A percentile compares a stretch with the other conserved stretches of the same genome.
Evolutionary conservation across 2,797 vertebrate genomes (phyloP).

Genomic region (Hipposideros larvatus): DNA sequence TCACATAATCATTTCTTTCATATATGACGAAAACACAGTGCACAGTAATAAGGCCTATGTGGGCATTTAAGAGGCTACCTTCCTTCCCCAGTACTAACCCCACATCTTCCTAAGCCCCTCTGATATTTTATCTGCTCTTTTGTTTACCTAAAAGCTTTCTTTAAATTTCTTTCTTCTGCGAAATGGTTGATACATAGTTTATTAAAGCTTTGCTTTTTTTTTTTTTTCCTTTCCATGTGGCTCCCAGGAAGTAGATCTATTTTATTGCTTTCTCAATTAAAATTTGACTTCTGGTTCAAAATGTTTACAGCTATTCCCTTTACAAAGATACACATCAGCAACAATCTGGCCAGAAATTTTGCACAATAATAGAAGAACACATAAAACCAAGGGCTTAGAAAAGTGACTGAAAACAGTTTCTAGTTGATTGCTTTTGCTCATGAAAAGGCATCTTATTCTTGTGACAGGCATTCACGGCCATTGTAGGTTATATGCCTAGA

Average conservation of each 20-base stretch:
- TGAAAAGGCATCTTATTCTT: neutral
- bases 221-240: too few relatives aligned
- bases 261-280: constrained; percentile 18
- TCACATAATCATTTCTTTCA: neutral
- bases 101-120: neutral
- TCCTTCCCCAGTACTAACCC: neutral
- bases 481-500: neutral
- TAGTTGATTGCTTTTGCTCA: neutral
- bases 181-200: neutral
- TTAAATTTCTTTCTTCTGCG: neutral
- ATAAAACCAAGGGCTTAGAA: neutral
- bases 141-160: neutral
- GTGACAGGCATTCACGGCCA: neutral
- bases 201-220: neutral
- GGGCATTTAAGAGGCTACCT: neutral
- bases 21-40: neutral
- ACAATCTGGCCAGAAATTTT: neutral
- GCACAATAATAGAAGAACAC: neutral
- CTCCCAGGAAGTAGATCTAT: constrained; percentile 29
- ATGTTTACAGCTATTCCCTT: neutral
- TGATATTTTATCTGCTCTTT: neutral
- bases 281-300: constrained; percentile 41
- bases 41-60: neutral
- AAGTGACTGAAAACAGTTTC: neutral
- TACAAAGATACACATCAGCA: constrained; percentile 1